Conservation (phyloP, 2,888 invertebrate genomes). For the Corbicula japonica region DNA sequence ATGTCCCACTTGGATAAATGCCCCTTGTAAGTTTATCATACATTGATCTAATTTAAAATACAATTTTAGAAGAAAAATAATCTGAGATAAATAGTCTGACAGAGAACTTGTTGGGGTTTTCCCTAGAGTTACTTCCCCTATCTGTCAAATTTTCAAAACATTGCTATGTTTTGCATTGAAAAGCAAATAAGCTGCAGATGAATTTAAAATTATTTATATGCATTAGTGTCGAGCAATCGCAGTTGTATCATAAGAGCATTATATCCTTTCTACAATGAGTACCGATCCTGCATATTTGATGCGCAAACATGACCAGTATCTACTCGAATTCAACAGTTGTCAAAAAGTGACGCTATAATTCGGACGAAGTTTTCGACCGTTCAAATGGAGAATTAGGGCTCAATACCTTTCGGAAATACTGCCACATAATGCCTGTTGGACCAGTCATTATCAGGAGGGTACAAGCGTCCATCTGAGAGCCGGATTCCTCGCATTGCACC, state of each 20-base stretch:
- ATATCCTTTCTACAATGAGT: background rate
- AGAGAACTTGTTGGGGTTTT: conserved; percentile 26
- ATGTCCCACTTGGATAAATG: too few species aligned
- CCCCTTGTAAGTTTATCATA: too few species aligned
- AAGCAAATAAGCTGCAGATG: conserved; percentile 9
- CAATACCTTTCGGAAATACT: conserved; percentile 89
- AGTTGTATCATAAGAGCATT: conserved; percentile 35
- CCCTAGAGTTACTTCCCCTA: conserved; percentile 62
- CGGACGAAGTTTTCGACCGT: conserved; percentile 26
- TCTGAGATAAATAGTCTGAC: conserved; percentile 10
- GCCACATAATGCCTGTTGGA: conserved; percentile 90
- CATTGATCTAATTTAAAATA: too few species aligned
- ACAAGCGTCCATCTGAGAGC: conserved; percentile 95
- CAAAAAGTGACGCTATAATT: conserved; percentile 62
- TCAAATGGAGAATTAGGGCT: background rate
- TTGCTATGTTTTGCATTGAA: conserved; percentile 53
- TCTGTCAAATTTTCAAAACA: conserved; percentile 60
- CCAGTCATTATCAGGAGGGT: conserved; percentile 97
- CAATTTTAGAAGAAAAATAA: background rate
- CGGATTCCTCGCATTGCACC: conserved; percentile 88
- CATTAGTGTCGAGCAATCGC: background rate
- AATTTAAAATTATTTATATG: conserved; percentile 7
- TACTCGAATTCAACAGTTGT: conserved; percentile 62
- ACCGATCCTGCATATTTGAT: conserved; percentile 22
- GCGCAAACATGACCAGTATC: conserved; percentile 4